phyloP scores from a whole-genome alignment of 2,113 vertebrate species.

The Jaculus jaculus region DNA sequence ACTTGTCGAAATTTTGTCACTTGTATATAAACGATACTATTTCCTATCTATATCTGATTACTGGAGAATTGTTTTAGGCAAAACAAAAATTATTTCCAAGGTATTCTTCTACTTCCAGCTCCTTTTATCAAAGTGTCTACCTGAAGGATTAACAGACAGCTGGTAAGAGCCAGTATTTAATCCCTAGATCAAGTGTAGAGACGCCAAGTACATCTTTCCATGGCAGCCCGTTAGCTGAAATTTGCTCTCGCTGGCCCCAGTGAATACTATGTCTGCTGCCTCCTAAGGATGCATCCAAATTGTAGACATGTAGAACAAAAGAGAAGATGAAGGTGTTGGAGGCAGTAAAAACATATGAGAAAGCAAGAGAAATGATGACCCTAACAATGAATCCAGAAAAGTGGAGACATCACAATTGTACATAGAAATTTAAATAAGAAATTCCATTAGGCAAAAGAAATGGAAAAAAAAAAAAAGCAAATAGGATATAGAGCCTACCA shows the following conservation, averaged over 20 bases:
- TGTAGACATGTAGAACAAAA: not conserved
- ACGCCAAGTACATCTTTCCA: not conserved
- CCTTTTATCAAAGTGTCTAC: not conserved
- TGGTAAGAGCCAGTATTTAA: not conserved
- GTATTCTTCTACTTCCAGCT: not conserved
- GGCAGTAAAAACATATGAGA: not conserved
- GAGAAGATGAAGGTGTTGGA: not conserved
- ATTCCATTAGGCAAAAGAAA: not conserved
- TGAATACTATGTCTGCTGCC: not conserved
- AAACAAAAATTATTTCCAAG: not conserved
- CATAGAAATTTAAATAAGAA: not conserved
- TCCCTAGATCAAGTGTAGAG: not conserved
- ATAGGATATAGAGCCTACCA: not conserved
- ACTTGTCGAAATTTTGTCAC: not conserved
- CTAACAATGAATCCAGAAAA: not conserved
- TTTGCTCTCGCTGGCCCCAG: not conserved
- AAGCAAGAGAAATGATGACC: not conserved
- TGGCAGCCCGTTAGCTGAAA: not conserved
- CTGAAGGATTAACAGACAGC: not conserved
- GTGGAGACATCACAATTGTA: not conserved
- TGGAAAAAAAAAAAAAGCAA: not conserved
- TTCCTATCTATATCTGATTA: not conserved
- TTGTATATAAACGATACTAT: not conserved
- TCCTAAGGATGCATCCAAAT: not conserved
- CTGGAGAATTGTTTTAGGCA: not conserved